These are phyloP conservation scores for Heliornis fulica DNA, from an alignment of 2,113 vertebrate genomes.

Conservation along the genomic window DNA sequence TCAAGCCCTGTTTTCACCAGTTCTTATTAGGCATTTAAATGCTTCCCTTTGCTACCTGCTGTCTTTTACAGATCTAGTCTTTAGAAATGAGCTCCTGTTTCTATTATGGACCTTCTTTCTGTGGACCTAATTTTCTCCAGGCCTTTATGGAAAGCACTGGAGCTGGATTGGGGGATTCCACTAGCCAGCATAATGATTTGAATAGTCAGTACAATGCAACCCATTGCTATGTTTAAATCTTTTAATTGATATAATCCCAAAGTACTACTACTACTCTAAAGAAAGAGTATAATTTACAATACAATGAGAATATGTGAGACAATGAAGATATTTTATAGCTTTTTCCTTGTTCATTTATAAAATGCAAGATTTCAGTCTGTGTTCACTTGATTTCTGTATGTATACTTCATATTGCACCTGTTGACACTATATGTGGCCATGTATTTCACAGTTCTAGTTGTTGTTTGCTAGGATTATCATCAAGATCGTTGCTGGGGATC, in stretches of 20 bases:
- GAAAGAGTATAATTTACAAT: neutral
- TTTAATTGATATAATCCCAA: neutral
- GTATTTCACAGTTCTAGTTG: neutral
- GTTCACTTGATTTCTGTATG: neutral
- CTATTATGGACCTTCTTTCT: neutral
- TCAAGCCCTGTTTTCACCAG: neutral
- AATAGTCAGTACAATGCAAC: neutral
- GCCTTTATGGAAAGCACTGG: neutral
- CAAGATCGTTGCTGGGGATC: neutral
- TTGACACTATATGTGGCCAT: neutral
- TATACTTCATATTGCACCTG: neutral
- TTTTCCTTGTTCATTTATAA: neutral
- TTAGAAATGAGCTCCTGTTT: neutral
- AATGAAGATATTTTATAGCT: neutral
- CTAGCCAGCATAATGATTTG: neutral
- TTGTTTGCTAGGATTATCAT: neutral
- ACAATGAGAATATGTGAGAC: neutral
- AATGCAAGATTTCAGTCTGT: neutral
- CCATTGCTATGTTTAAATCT: neutral
- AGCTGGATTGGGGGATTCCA: neutral
- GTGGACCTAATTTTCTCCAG: neutral
- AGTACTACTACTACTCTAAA: neutral
- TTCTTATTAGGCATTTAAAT: neutral
- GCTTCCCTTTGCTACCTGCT: neutral
- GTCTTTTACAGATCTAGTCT: neutral